Percentiles rank a stretch among this genome's conserved stretches.
Conservation (phyloP, 2,888 invertebrate genomes). For the Ennomos erosarius region DNA sequence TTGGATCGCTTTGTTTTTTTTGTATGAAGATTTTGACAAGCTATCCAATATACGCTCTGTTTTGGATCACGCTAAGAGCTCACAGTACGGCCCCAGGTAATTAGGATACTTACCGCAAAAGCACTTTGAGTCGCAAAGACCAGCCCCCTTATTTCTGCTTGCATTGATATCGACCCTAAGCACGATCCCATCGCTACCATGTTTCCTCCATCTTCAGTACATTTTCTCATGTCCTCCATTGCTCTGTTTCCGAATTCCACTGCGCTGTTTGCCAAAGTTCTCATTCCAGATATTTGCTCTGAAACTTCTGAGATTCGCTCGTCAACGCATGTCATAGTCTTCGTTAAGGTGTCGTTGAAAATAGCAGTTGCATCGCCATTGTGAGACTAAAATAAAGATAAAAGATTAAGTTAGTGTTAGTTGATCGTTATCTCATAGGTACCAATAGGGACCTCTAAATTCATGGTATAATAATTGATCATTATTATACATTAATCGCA, state of each 20-base stretch:
- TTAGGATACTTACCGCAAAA: slow-evolving; percentile 55
- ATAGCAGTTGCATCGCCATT: slow-evolving; percentile 55
- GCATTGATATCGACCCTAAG: slow-evolving; percentile 60
- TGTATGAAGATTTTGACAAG: too few relatives aligned
- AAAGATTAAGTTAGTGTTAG: background rate
- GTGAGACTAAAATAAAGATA: slow-evolving; percentile 52
- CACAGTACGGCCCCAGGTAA: too few relatives aligned
- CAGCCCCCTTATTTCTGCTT: slow-evolving; percentile 61
- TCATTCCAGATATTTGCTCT: slow-evolving; percentile 52
- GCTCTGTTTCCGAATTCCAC: slow-evolving; percentile 52
- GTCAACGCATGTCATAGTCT: slow-evolving; percentile 60
- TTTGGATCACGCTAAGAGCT: too few relatives aligned
- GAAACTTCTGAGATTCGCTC: slow-evolving; percentile 57
- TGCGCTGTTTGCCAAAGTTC: slow-evolving; percentile 50
- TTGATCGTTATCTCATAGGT: too few relatives aligned
- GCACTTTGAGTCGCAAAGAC: slow-evolving; percentile 60
- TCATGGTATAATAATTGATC: too few relatives aligned
- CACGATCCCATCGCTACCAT: slow-evolving; percentile 62
- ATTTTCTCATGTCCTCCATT: slow-evolving; percentile 62
- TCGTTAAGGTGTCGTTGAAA: slow-evolving; percentile 56
- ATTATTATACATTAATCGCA: too few relatives aligned
- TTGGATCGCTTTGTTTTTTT: too few relatives aligned
- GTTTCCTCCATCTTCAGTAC: slow-evolving; percentile 52
- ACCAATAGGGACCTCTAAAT: too few relatives aligned
- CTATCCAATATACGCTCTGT: too few relatives aligned